These are phyloP conservation scores for Heliconius hortense DNA, from an alignment of 2,888 invertebrate genomes.

Conservation along the genomic window DNA sequence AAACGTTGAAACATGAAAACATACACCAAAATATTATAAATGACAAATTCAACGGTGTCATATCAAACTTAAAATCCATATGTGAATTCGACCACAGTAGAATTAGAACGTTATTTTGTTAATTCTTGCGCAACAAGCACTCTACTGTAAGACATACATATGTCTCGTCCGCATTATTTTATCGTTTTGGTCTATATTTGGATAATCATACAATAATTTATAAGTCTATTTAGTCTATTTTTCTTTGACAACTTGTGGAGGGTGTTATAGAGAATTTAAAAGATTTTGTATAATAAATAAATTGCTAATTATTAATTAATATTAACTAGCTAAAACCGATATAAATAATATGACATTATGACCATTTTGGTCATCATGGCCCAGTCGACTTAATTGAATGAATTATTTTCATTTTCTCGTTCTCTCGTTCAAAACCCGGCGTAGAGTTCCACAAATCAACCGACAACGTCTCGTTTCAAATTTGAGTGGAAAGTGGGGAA, in stretches of 20 bases:
- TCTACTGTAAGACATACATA: neutral
- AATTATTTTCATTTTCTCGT: no score
- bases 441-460: no score
- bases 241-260: neutral
- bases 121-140: neutral
- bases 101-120: neutral
- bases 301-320: no score
- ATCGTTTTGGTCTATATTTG: neutral
- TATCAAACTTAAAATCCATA: neutral
- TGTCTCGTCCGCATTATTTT: neutral
- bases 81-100: slow-evolving; percentile 5
- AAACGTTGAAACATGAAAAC: neutral
- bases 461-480: no score
- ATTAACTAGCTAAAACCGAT: neutral
- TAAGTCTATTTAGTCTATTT: neutral
- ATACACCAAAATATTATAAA: neutral
- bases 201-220: neutral
- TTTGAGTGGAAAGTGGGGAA: no score
- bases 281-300: neutral
- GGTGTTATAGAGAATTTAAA: neutral
- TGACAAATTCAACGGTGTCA: neutral
- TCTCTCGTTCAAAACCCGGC: no score
- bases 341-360: neutral
- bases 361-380: no score
- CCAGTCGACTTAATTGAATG: no score